Base-by-base conservation (phyloP, 2,113 vertebrate species). In the Rhinogobius similis region DNA sequence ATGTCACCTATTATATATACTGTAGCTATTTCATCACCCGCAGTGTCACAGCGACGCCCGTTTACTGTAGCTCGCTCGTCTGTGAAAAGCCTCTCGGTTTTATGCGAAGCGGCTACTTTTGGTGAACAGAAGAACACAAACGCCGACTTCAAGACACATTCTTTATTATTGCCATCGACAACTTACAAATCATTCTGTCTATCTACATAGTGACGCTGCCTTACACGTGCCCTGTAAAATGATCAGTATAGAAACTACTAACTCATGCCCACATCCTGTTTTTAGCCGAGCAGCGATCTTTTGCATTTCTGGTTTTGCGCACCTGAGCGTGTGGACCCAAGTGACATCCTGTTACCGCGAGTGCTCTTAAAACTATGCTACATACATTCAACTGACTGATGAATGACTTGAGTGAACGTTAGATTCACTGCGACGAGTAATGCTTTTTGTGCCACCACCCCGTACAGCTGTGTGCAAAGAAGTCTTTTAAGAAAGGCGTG, bases 251-350 rank as follows among this genome's bases (percentile, higher is more conserved):
- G 70, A 74, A 72, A 80, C 76, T 84, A 74, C 73, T 82, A 82
- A 69, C 41, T 23, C 16, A 13, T 43, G 52, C 67, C 92, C 92
- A 89, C 92, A 93, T 93, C 92, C 92, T 93, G 92, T 93, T 93
- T 86, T 92, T 74, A 87, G 65, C 75, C 75, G 63, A 76, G 70
- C 44, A 74, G 65, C 24, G 55, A 38, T 24, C 26, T 66, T n/a
- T 41, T 58, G 72, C 21, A 43, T 38, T 56, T 56, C 83, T 82
- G 71, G 68, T 83, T 86, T 74, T 53, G 23, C 29, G 41, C 69
- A 78, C 73, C 66, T 73, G 62, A 75, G 13, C 2, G 70, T 44
- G 27, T 21, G 56, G 6, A 23, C 71, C 55, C 24, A 48, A 20
- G 52, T 23, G 68, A 20, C 23, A 38, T 24, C 56, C 36, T 58